Base-by-base conservation (phyloP, 2,113 vertebrate species). In the Anguilla rostrata region DNA sequence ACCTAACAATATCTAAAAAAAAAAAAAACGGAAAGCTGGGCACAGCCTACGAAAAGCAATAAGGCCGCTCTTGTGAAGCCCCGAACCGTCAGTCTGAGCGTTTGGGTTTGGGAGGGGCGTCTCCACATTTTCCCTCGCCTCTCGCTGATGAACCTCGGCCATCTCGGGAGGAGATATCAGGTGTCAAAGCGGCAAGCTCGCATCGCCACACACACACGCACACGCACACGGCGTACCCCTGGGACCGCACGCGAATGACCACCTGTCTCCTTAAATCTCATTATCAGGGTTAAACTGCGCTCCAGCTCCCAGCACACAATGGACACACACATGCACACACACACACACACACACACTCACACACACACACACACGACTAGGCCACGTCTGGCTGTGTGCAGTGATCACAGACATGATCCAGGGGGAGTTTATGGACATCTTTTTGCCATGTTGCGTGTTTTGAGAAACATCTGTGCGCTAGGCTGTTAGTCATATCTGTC, bases 241-340 rank as follows among this genome's bases (percentile, higher is more conserved):
- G 39, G 79, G 39, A 41, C 16, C 34, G 1, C 20, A 15, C 39
- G 15, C 39, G 79, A 93, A 94, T 93, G 79, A 93, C 94, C 93
- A 93, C 94, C 95, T 94, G 94, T 93, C 94, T 92, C 93, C 93
- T 95, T 94, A 94, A 95, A 95, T 94, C 94, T 94, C 93, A 94
- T 95, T 94, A 95, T 94, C 93, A 94, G 92, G 94, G 93, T 94
- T 94, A 92, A 95, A 92, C 94, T 94, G 93, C 20, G 93, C 94
- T 93, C 91, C 94, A 93, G 92, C 93, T 93, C 92, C 92, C 92
- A 94, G 94, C 91, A 94, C 92, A 94, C 94, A 94, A 95, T 95
- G 94, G 94, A 94, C 94, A 94, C 93, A 93, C n/a, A n/a, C n/a
- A 34, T n/a, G n/a, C 34, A 34, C 34, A 34, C 34, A 34, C 34